Percentiles rank a stretch among this genome's conserved stretches.
Conservation (phyloP, 2,888 invertebrate genomes). For the Tetheella fluctuosa region DNA sequence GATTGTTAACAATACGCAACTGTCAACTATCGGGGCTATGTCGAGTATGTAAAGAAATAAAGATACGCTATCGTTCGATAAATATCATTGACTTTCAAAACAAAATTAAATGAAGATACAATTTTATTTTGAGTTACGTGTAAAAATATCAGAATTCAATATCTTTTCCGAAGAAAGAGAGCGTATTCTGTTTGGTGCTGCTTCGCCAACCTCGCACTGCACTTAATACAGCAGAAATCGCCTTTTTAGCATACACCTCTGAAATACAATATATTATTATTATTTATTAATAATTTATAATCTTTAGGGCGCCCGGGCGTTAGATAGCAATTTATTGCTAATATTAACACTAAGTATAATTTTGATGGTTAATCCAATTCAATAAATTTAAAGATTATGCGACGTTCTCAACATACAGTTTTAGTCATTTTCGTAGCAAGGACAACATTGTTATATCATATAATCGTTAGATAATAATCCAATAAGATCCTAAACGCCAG, state of each 20-base stretch:
- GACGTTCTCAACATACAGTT: neutral
- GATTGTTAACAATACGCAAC: too few species aligned
- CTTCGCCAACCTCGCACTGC: slow-evolving; percentile 77
- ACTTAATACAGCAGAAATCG: slow-evolving; percentile 58
- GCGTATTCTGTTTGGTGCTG: slow-evolving; percentile 71
- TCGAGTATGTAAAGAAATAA: too few species aligned
- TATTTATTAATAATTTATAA: neutral
- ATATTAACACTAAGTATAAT: neutral
- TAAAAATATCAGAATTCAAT: slow-evolving; percentile 59
- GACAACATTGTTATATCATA: neutral
- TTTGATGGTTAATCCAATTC: neutral
- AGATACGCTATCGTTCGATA: neutral
- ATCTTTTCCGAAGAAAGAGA: slow-evolving; percentile 72
- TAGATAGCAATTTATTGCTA: slow-evolving; percentile 5
- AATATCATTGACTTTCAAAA: neutral
- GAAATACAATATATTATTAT: slow-evolving; percentile 27
- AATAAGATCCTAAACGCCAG: neutral
- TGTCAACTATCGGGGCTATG: too few species aligned
- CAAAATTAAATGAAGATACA: neutral
- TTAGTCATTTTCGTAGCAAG: neutral
- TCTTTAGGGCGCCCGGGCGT: too few species aligned
- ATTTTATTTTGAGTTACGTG: neutral
- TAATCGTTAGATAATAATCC: neutral
- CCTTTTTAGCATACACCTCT: slow-evolving; percentile 65
- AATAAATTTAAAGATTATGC: neutral